Conservation (phyloP, 2,888 invertebrate species). For the Macaria liturata region DNA sequence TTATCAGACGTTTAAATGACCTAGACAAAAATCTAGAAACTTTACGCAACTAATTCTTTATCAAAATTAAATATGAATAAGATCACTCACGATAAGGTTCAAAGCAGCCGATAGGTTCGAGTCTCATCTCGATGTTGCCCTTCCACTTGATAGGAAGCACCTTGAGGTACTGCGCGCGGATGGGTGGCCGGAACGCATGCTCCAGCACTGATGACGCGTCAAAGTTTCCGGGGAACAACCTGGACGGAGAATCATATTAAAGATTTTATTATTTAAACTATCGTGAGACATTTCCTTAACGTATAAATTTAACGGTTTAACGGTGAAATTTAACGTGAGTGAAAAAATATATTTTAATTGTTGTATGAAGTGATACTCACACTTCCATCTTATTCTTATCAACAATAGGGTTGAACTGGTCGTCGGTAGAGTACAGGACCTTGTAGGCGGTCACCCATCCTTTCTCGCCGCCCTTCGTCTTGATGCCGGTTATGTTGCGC, state of each 20-base stretch:
- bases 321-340: too few species aligned
- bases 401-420: slow-evolving; percentile 87
- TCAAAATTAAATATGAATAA: too few species aligned
- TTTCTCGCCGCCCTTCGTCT: slow-evolving; percentile 87
- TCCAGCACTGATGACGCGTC: slow-evolving; percentile 84
- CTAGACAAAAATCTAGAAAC: too few species aligned
- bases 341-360: too few species aligned
- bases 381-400: slow-evolving; percentile 76
- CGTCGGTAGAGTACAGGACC: slow-evolving; percentile 89
- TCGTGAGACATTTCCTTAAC: too few species aligned
- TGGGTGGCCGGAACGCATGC: slow-evolving; percentile 88
- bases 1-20: too few species aligned
- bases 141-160: slow-evolving; percentile 89
- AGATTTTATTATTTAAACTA: neutral
- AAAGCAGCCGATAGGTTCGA: slow-evolving; percentile 92
- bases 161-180: slow-evolving; percentile 88
- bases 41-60: too few species aligned
- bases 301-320: too few species aligned
- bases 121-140: slow-evolving; percentile 87
- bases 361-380: slow-evolving; percentile 10
- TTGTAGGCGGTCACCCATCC: slow-evolving; percentile 91
- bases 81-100: slow-evolving; percentile 83
- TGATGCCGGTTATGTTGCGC: slow-evolving; percentile 90
- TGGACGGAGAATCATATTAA: slow-evolving; percentile 4
- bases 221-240: slow-evolving; percentile 88